These are phyloP conservation scores for Frankliniella intonsa DNA, from an alignment of 2,888 invertebrate genomes.

Conservation along the genomic window DNA sequence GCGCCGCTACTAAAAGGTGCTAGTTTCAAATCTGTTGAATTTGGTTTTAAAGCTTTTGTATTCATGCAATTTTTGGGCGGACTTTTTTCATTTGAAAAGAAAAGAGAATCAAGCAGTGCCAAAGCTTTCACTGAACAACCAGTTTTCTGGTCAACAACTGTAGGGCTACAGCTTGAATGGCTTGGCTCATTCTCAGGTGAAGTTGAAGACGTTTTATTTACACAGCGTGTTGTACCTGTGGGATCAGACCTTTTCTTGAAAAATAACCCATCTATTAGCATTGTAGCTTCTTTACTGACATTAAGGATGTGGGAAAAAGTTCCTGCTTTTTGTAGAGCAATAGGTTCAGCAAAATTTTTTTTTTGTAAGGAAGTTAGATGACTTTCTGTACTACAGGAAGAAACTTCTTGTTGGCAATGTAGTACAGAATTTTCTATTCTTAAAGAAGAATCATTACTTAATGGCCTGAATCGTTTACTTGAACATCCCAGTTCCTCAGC, in stretches of 20 bases:
- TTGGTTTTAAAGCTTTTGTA: neutral
- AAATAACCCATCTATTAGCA: neutral
- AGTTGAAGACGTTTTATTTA: neutral
- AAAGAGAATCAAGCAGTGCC: neutral
- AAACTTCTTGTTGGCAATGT: neutral
- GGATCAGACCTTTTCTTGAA: neutral
- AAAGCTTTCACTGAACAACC: neutral
- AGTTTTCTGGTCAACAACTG: neutral
- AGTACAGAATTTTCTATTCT: neutral
- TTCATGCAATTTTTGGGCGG: neutral
- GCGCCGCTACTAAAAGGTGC: neutral
- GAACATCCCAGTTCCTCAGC: neutral
- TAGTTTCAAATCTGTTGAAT: neutral
- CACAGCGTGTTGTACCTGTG: neutral
- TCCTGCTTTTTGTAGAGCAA: neutral
- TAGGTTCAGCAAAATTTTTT: neutral
- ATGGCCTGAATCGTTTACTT: neutral
- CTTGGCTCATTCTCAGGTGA: neutral
- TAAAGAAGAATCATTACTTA: neutral
- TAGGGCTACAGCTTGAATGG: neutral
- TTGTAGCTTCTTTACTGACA: neutral
- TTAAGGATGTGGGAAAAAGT: neutral
- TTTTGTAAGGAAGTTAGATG: neutral
- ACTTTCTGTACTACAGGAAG: neutral
- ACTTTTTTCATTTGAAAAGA: neutral